A percentile compares a stretch with the other conserved stretches of the same genome.
Conservation (phyloP, 1,140 invertebrate species). For the Aphaenogaster floridana region DNA sequence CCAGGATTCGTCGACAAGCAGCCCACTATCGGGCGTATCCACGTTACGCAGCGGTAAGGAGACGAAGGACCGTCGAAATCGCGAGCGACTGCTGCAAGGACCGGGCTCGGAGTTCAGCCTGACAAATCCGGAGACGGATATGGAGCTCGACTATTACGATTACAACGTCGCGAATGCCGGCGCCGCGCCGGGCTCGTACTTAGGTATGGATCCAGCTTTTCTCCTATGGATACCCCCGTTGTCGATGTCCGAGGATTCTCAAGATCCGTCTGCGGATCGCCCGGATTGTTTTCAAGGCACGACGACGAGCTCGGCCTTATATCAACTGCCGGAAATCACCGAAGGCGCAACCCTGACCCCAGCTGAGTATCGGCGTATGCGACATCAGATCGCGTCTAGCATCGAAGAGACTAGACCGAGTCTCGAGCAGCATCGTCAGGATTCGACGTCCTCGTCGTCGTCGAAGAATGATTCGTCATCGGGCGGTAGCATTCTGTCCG, state of each 20-base stretch:
- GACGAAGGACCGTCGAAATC: slow-evolving; percentile 92
- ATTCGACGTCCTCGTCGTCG: slow-evolving; percentile 53
- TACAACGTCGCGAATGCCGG: slow-evolving; percentile 94
- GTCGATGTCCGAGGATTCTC: slow-evolving; percentile 80
- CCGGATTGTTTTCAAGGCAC: slow-evolving; percentile 62
- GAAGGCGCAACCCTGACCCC: slow-evolving; percentile 81
- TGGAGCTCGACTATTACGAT: slow-evolving; percentile 96
- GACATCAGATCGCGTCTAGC: slow-evolving; percentile 48
- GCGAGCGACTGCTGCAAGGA: slow-evolving; percentile 89
- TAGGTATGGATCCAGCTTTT: slow-evolving; percentile 95
- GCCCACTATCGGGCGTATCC: slow-evolving; percentile 85
- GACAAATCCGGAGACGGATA: slow-evolving; percentile 90
- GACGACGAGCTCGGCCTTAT: slow-evolving; percentile 57
- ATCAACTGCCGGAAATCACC: slow-evolving; percentile 68
- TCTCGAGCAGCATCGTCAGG: slow-evolving; percentile 54
- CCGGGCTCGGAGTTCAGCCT: slow-evolving; percentile 93
- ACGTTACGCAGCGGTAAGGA: slow-evolving; percentile 88
- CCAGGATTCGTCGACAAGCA: slow-evolving; percentile 89
- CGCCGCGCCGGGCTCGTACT: slow-evolving; percentile 93
- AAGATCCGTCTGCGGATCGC: slow-evolving; percentile 54
- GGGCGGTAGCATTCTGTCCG: slow-evolving; percentile 27
- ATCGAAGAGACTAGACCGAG: slow-evolving; percentile 62
- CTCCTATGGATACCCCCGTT: slow-evolving; percentile 95
- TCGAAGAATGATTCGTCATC: slow-evolving; percentile 48
- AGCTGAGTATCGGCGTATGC: slow-evolving; percentile 77